Base-by-base conservation (phyloP, 1,140 invertebrate species). In the Drosophila truncata region DNA sequence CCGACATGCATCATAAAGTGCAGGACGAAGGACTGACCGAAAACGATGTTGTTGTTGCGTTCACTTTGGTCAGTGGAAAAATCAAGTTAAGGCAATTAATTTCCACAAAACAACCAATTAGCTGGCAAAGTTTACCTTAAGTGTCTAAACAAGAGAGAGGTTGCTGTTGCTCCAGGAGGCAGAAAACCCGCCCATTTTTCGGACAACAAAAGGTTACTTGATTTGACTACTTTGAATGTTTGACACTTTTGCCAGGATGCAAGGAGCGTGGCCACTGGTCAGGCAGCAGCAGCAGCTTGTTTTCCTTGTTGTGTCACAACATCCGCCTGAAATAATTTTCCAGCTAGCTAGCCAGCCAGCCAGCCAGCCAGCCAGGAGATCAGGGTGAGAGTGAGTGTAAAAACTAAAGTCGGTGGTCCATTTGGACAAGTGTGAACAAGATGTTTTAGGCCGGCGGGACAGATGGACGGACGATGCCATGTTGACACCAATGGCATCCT, bases 51-150 rank as follows among this genome's bases (percentile, higher is more conserved):
- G 65, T 35, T 27, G 11, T 33, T 65, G 65, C 29, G 47, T 35
- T 62, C 35, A 39, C 64, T 71, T 11, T 75, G 55, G 70, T 61
- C 58, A 70, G 67, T 78, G 61, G 80, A 78, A 90, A 85, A 90
- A 90, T 91, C 83, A 90, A 90, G 86, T 90, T 92, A 92, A 91
- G 88, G 91, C 91, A 92, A 92, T 92, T 92, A 92, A 92, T 92
- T 92, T 91, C 91, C 91, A 92, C 91, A 92, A 92, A 92, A 92
- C 91, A 92, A 92, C 72, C 91, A 92, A 92, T 92, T 92, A 92
- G 91, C 91, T 92, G 70, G 85, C 49, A 92, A 92, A 92, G 82
- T 92, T 92, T 92, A 88, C 84, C 91, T 88, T 92, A 92, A 92
- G 91, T 92, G 90, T 92, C 83, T 79, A 92, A 91, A 92, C 82